A percentile compares a stretch with the other conserved stretches of the same genome.
phyloP scores from a whole-genome alignment of 1,140 invertebrate genomes.

The Musca vetustissima region DNA sequence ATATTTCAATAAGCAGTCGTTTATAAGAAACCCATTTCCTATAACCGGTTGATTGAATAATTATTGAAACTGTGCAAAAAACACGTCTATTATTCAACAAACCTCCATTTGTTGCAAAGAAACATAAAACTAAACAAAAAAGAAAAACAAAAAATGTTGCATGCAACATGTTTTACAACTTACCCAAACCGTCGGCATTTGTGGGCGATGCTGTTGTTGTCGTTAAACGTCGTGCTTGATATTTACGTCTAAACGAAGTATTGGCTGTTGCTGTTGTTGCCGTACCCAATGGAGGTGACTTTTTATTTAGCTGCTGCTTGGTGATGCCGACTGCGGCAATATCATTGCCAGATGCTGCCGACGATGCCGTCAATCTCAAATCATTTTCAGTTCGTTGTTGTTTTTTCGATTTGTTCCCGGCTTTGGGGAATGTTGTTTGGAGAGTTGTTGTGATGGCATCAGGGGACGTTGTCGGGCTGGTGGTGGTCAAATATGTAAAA shows the following conservation, averaged over 20 bases:
- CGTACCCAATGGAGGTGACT: neutral
- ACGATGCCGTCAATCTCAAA: conserved; percentile 23
- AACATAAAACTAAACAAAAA: neutral
- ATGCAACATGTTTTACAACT: conserved; percentile 14
- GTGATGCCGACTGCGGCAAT: conserved; percentile 5
- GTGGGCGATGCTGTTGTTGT: conserved; percentile 31
- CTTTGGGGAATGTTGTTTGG: conserved; percentile 4
- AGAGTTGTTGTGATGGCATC: conserved; percentile 7
- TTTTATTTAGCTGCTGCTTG: neutral
- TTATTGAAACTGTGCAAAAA: no score
- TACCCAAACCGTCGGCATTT: conserved; percentile 40
- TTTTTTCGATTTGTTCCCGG: neutral
- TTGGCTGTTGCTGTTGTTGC: neutral
- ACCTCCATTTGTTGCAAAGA: no score
- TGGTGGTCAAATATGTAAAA: neutral
- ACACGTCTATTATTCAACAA: no score
- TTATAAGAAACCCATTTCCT: no score
- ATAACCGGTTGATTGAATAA: no score
- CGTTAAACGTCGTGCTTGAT: conserved; percentile 47
- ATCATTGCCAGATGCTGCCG: conserved; percentile 11
- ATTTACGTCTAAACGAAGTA: conserved; percentile 42
- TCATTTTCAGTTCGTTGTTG: conserved; percentile 2
- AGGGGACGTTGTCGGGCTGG: neutral
- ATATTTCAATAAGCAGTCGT: no score
- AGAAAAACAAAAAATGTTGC: neutral